phyloP scores from a whole-genome alignment of 2,888 invertebrate species.

The Cistogaster globosa region DNA sequence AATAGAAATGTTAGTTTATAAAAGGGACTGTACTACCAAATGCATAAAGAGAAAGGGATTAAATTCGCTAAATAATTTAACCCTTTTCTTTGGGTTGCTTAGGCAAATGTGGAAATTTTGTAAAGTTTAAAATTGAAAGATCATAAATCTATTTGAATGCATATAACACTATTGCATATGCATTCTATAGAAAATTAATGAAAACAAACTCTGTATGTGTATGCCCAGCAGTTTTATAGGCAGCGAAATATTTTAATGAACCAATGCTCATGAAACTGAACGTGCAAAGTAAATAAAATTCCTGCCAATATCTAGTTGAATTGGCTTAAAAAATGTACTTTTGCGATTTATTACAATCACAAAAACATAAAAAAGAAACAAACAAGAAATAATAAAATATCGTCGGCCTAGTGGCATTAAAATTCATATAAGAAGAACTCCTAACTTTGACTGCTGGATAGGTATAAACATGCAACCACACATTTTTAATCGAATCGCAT shows the following conservation, averaged over 20 bases:
- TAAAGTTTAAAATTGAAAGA: conserved; percentile 7
- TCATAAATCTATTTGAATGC: conserved; percentile 22
- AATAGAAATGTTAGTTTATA: conserved; percentile 2
- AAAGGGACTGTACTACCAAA: conserved; percentile 48
- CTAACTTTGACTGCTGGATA: neutral
- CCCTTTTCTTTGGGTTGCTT: conserved; percentile 60
- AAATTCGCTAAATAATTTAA: conserved; percentile 60
- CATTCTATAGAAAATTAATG: neutral
- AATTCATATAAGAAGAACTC: neutral
- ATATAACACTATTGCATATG: neutral
- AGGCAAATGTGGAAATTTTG: conserved; percentile 53
- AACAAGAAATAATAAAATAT: neutral
- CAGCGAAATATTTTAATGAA: neutral
- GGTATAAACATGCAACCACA: neutral
- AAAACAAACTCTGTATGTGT: neutral
- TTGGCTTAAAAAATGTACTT: too few relatives aligned
- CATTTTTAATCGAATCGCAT: neutral
- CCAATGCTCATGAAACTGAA: too few relatives aligned
- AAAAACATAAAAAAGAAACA: neutral
- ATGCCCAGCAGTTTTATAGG: neutral
- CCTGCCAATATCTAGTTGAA: too few relatives aligned
- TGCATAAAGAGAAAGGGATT: conserved; percentile 48
- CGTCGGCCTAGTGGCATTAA: neutral
- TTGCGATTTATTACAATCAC: neutral
- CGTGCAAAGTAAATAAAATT: too few relatives aligned